Evolutionary conservation across 1,140 invertebrate genomes (phyloP), one percentile per base, ranked within the genome.

Genomic region (Scaptomyza pallida): DNA sequence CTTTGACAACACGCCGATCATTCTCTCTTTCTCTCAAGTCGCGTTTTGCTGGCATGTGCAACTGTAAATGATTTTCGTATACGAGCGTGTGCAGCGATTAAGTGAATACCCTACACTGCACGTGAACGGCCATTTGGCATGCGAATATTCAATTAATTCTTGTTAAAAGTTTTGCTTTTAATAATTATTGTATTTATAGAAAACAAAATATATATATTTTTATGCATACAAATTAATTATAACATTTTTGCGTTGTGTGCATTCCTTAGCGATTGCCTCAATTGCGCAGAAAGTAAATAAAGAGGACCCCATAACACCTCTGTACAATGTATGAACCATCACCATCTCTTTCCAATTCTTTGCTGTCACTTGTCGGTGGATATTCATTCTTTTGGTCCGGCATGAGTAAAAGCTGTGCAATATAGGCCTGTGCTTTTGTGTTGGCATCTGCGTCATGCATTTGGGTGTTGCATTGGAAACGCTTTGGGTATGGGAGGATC

Each of bases 401-500:
- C 26, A 26, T 48, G 10, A 26, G 51, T 15, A 16, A 26, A 43
- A 41, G 37, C 63, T 60, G 63, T 60, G 63, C 56, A 51, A 54
- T 8, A 30, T 33, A 45, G 12, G 26, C 12, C 56, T 23, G 15
- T 63, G 72, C 37, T 64, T 67, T 75, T 60, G 61, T 67, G 52
- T 59, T 72, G 62, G 67, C 76, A 83, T 85, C 80, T 83, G 80
- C 80, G 80, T 83, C 80, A 85, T 85, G 80, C 80, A 85, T 75
- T 72, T 61, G 41, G 54, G 33, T 30, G 26, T n/a, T 83, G 80
- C 79, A 83, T 40, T 71, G 70, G 65, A 50, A 33, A 72, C 52
- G 41, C 57, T 67, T 35, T 30, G 41, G 26, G 26, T 30, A 17
- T 54, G 15, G 44, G 35, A 51, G 41, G 45, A 30, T 41, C 16